Evolutionary conservation across 2,888 invertebrate species (phyloP), one percentile per base, ranked within the genome.

Genomic region (Stenurella melanura): DNA sequence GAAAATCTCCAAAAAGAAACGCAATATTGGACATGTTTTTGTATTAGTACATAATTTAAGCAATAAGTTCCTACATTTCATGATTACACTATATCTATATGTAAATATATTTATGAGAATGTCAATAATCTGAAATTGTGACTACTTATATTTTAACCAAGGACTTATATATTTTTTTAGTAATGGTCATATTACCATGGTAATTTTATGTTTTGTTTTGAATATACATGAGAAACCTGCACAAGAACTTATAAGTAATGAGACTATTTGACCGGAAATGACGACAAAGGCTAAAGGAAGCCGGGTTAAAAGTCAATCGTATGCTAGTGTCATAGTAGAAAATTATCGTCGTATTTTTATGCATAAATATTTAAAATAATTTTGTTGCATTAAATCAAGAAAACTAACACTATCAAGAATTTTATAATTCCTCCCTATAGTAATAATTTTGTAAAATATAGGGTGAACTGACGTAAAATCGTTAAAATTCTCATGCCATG

Each of bases 201-300:
- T 75, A 80, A 80, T 78, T 78, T 77, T 75, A 76, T 78, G 73
- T 71, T n/a, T n/a, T 73, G 64, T 63, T 69, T 60, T 82, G 82
- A 83, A 82, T 83, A 84, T 81, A 73, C 83, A 84, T 83, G 81
- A 80, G 78, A 76, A 78, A 81, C 81, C 80, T 81, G 80, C 79
- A 81, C 78, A 78, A 82, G 79, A 81, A 78, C 71, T 76, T 72
- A 73, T 76, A 78, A 78, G 79, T 80, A 84, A 84, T 82, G 82
- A 84, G 86, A 84, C 82, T 83, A 84, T 83, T 85, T 84, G 87
- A 85, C 87, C 87, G 88, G 88, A 88, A 83, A 84, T 87, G 88
- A 87, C 87, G 87, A 82, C 83, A 86, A 83, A 86, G 87, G 88
- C 87, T 86, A 84, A 81, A 85, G 88, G 88, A 88, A 87, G 85